Percentiles rank a stretch among this genome's conserved stretches.
phyloP scores from a whole-genome alignment of 2,888 invertebrate genomes.

The Parelbella ahira region DNA sequence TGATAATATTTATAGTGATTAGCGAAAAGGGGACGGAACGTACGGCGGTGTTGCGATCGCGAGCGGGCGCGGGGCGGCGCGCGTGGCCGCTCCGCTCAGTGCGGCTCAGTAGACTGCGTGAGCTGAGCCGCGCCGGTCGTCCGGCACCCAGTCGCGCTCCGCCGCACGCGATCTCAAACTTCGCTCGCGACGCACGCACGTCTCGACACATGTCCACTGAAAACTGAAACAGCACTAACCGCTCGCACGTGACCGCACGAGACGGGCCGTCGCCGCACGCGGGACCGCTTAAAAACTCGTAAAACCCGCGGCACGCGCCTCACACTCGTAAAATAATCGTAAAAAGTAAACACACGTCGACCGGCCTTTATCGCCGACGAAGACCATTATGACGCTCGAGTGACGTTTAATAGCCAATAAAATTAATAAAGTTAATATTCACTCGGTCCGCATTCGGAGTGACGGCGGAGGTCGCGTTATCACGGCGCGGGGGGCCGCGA shows the following conservation, averaged over 20 bases:
- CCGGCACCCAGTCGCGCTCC: conserved; percentile 59
- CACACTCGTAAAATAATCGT: conserved; percentile 79
- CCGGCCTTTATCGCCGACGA: conserved; percentile 75
- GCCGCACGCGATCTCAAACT: conserved; percentile 67
- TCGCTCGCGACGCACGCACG: conserved; percentile 61
- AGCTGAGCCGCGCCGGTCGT: conserved; percentile 83
- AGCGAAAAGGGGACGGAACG: conserved; percentile 81
- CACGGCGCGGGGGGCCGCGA: conserved; percentile 70
- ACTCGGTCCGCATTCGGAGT: conserved; percentile 62
- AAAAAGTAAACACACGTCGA: conserved; percentile 79
- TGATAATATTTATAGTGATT: conserved; percentile 80
- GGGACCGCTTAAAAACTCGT: conserved; percentile 74
- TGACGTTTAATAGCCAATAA: conserved; percentile 80
- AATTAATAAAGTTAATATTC: conserved; percentile 76
- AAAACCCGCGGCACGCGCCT: conserved; percentile 76
- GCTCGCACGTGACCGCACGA: conserved; percentile 40
- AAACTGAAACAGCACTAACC: conserved; percentile 35
- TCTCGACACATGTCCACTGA: conserved; percentile 45
- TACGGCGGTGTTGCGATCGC: conserved; percentile 54
- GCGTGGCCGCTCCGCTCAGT: conserved; percentile 58
- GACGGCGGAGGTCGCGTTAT: conserved; percentile 76
- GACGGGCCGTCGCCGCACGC: conserved; percentile 57
- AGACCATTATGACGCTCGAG: conserved; percentile 79
- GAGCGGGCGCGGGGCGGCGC: conserved; percentile 82
- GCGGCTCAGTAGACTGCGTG: conserved; percentile 83